Evolutionary conservation across 2,797 vertebrate genomes (phyloP), one percentile per base, ranked within the genome.

Genomic region (Dermochelys coriacea): DNA sequence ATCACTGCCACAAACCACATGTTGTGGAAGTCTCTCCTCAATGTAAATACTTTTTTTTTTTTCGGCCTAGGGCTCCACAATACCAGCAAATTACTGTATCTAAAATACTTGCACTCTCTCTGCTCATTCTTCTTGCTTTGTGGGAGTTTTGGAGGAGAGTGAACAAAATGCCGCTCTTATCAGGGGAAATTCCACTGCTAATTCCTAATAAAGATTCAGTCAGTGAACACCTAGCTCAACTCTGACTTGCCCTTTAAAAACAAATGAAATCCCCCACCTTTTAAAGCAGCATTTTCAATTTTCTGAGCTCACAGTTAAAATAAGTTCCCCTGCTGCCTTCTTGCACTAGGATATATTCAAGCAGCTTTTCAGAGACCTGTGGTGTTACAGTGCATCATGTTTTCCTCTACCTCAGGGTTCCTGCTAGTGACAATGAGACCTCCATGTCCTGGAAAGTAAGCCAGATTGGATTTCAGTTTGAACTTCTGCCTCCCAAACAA

Each of bases 321-420:
- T 96, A 93, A 93, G 88, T 88, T 96, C 84, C 84, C 84, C 68
- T 88, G 93, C 64, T 96, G 59, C 80, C 64, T 95, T 93, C 59
- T 96, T 82, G 5, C 64, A 49, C 82, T 79, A 29, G 78, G 61
- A 91, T 85, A 49, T 45, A 80, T 87, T 91, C 59, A 91, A 94
- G 50, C 37, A 74, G 74, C 31, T 82, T 93, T 94, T 91, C 74
- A 88, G 91, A 94, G 91, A 96, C 59, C 74, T 0, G 3, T 91
- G 51, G 80, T 92, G 80, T 91, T 93, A 85, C 7, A 19, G 85
- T 61, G 74, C 51, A 55, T 75, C 86, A 59, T 91, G 37, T 94
- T 96, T 93, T 93, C 77, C 71, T 95, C 84, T 88, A 29, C 82
- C 47, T 95, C 78, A 90, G 86, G 91, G 80, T 61, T 91, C 50